Conservation (phyloP, 2,888 invertebrate species). For the Herminia tarsipennalis region DNA sequence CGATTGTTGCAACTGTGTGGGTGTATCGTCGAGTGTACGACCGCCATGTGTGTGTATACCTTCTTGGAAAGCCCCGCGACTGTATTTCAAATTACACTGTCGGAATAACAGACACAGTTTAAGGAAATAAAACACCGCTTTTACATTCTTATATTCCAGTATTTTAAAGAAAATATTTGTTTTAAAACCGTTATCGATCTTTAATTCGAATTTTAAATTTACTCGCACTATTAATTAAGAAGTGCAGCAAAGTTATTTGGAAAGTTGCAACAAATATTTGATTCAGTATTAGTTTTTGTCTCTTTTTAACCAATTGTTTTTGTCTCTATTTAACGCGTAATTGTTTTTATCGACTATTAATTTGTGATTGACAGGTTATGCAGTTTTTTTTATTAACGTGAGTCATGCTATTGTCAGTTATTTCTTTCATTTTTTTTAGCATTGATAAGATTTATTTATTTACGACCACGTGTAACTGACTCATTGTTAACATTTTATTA, state of each 20-base stretch:
- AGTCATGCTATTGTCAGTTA: background rate
- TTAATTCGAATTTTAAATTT: no score
- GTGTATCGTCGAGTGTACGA: conserved; percentile 17
- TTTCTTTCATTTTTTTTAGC: no score
- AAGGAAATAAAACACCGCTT: conserved; percentile 35
- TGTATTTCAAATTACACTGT: conserved; percentile 22
- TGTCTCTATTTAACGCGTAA: conserved; percentile 25
- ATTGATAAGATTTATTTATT: no score
- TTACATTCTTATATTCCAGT: background rate
- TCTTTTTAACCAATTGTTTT: conserved; percentile 14
- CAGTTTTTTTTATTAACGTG: background rate
- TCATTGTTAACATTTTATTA: no score
- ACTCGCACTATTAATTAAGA: background rate
- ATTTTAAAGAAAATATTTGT: background rate
- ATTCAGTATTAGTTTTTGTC: conserved; percentile 13
- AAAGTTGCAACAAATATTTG: conserved; percentile 8
- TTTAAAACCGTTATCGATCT: no score
- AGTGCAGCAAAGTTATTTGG: background rate
- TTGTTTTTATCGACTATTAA: no score
- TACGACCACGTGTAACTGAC: no score
- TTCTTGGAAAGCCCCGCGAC: conserved; percentile 52
- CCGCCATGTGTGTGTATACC: conserved; percentile 25
- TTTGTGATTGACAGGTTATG: background rate
- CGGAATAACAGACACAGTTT: conserved; percentile 6
- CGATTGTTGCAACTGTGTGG: conserved; percentile 29